Evolutionary conservation across 2,888 invertebrate genomes (phyloP).

Genomic region (Melanargia galathea): DNA sequence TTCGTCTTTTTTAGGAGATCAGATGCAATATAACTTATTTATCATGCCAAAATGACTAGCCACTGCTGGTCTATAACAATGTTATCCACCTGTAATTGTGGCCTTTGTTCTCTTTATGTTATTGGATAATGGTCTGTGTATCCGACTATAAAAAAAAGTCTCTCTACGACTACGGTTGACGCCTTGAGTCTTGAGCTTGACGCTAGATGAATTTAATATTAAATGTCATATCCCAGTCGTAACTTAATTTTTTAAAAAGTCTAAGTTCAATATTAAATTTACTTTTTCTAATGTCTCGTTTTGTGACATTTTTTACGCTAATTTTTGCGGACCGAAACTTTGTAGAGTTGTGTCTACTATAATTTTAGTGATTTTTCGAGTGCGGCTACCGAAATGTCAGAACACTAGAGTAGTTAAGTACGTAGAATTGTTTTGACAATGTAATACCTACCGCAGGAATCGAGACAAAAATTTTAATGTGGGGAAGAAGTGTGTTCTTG

Average conservation of each 20-base stretch:
- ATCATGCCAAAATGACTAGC: too few relatives aligned
- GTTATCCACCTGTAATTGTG: too few relatives aligned
- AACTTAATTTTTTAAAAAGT: conserved; percentile 44
- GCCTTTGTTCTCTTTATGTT: too few relatives aligned
- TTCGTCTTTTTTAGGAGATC: too few relatives aligned
- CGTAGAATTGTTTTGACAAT: conserved; percentile 65
- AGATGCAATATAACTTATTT: too few relatives aligned
- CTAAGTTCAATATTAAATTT: conserved; percentile 41
- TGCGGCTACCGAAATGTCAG: conserved; percentile 75
- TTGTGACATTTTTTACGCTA: conserved; percentile 43
- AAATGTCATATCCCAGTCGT: conserved; percentile 16
- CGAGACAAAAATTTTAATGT: conserved; percentile 44
- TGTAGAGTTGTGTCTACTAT: conserved; percentile 61
- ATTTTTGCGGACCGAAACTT: conserved; percentile 47
- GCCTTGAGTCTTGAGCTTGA: too few relatives aligned
- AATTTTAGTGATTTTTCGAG: conserved; percentile 60
- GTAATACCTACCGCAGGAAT: conserved; percentile 57
- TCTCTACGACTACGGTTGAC: conserved; percentile 75
- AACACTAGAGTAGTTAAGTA: conserved; percentile 43
- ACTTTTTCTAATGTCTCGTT: conserved; percentile 56
- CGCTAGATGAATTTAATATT: conserved; percentile 53
- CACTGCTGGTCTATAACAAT: too few relatives aligned
- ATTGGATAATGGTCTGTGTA: too few relatives aligned
- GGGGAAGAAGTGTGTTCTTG: conserved; percentile 46
- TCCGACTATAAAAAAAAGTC: too few relatives aligned